Evolutionary conservation across 2,888 invertebrate genomes (phyloP).

Genomic region (Drosophila helvetica): DNA sequence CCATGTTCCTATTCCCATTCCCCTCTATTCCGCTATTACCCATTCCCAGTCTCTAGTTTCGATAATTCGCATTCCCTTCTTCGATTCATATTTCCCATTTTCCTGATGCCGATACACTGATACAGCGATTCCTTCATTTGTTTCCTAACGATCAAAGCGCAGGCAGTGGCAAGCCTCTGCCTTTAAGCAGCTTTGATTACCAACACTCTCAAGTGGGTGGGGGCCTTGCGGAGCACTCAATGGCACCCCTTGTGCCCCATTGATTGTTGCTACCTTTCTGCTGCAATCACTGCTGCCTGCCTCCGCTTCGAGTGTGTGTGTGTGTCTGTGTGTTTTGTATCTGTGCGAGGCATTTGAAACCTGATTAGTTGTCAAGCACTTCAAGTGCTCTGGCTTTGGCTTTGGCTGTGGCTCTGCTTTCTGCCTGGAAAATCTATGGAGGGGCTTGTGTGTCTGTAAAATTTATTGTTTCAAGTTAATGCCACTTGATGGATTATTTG

Average conservation of each 20-base stretch:
- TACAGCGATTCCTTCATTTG: conserved; percentile 1
- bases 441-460: conserved; percentile 55
- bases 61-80: too few relatives aligned
- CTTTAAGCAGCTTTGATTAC: conserved; percentile 65
- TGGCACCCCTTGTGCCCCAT: background rate
- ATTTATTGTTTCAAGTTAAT: conserved; percentile 81
- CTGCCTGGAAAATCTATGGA: background rate
- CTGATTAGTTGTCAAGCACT: conserved; percentile 75
- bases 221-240: background rate
- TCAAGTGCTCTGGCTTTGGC: conserved; percentile 56
- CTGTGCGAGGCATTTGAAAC: conserved; percentile 71
- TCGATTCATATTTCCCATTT: too few relatives aligned
- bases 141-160: conserved; percentile 53
- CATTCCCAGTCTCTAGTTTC: background rate
- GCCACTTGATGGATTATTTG: conserved; percentile 81
- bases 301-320: background rate
- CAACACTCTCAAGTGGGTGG: conserved; percentile 35
- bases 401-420: conserved; percentile 5
- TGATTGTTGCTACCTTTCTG: conserved; percentile 17
- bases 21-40: too few relatives aligned
- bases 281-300: conserved; percentile 6
- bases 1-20: too few relatives aligned
- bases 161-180: conserved; percentile 10
- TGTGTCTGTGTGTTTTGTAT: conserved; percentile 21
- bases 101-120: background rate